Evolutionary conservation across 2,888 invertebrate species (phyloP).

Genomic region (Eupithecia inturbata): DNA sequence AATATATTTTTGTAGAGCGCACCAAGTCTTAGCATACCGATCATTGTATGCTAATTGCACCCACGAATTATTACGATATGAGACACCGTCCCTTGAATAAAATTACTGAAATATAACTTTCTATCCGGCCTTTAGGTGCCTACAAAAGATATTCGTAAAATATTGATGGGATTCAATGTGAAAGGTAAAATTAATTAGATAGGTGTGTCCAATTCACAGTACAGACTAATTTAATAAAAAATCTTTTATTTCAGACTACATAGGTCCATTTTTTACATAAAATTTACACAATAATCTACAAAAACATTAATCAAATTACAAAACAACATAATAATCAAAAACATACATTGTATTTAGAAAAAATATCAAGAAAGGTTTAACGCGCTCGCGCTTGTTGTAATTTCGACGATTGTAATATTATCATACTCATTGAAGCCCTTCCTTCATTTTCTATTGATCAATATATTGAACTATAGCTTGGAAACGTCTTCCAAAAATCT

Average conservation of each 20-base stretch:
- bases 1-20: constrained; percentile 31
- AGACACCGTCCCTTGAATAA: constrained; percentile 39
- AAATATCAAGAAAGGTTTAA: constrained; percentile 37
- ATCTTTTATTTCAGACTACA: too few relatives aligned
- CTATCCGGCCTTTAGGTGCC: constrained; percentile 13
- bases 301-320: too few relatives aligned
- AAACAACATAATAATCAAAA: too few relatives aligned
- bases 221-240: too few relatives aligned
- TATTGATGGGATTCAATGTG: background rate
- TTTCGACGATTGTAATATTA: background rate
- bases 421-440: background rate
- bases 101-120: constrained; percentile 30
- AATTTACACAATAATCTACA: too few relatives aligned
- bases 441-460: background rate
- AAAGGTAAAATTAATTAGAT: too few relatives aligned
- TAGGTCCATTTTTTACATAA: too few relatives aligned
- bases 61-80: constrained; percentile 39
- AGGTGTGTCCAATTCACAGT: background rate
- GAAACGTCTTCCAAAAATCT: background rate
- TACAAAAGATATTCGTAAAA: constrained; percentile 1
- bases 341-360: too few relatives aligned
- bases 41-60: constrained; percentile 53
- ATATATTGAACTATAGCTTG: background rate
- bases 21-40: constrained; percentile 35
- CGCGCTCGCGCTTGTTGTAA: constrained; percentile 18